phyloP scores from a whole-genome alignment of 92 coral and sea anemone species.

The Phenganax stokvisi region DNA sequence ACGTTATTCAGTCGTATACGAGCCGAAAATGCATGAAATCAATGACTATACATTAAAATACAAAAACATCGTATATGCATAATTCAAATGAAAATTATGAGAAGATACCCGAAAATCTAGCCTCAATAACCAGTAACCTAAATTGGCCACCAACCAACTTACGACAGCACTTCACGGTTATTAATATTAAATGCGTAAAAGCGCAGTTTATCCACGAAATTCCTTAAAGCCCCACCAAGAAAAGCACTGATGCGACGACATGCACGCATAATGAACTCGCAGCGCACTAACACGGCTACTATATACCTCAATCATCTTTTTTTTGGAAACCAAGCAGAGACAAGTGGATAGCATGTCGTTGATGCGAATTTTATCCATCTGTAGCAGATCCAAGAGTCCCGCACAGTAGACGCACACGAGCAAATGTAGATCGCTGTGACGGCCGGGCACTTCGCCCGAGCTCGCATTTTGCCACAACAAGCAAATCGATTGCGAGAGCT shows the following conservation, averaged over 20 bases:
- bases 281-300: background rate
- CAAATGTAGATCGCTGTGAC: constrained; percentile 34
- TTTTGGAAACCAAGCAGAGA: constrained; percentile 34
- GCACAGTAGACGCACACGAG: constrained; percentile 40
- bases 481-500: constrained; percentile 34
- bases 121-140: no score
- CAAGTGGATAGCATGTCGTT: constrained; percentile 37
- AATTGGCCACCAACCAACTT: no score
- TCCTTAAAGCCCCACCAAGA: constrained; percentile 16
- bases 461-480: constrained; percentile 35
- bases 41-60: no score
- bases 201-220: constrained; percentile 1
- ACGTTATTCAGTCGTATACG: no score
- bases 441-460: constrained; percentile 35
- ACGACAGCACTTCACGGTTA: background rate
- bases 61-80: no score
- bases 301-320: constrained; percentile 33
- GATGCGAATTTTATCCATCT: constrained; percentile 27
- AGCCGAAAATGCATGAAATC: no score
- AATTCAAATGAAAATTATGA: no score
- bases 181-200: constrained; percentile 15
- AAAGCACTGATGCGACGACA: background rate
- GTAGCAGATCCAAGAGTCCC: constrained; percentile 14
- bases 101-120: no score
- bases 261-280: constrained; percentile 15